Evolutionary conservation across 1,140 invertebrate genomes (phyloP).

Genomic region (Bombus cullumanus): DNA sequence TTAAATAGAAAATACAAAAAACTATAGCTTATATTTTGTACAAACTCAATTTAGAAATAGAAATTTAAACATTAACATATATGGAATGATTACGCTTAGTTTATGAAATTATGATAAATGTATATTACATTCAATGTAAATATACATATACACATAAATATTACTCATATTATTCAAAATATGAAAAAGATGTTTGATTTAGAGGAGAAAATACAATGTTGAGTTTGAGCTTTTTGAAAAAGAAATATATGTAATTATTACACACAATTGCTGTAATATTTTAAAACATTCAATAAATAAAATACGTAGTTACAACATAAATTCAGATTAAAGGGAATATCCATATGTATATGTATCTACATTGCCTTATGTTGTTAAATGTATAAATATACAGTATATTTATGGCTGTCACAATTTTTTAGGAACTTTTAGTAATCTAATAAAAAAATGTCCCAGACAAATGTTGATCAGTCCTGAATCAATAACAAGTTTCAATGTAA

Average conservation of each 20-base stretch:
- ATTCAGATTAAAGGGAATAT: not conserved
- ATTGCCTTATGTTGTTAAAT: not conserved
- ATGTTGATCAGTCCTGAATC: too few species aligned
- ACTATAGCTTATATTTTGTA: constrained; percentile 15
- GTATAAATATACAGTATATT: too few species aligned
- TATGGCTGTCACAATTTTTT: too few species aligned
- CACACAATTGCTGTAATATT: not conserved
- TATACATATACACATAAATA: constrained; percentile 3
- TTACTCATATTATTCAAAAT: not conserved
- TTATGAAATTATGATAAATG: constrained; percentile 27
- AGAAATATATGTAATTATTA: not conserved
- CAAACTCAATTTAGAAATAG: constrained; percentile 4
- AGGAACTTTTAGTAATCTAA: too few species aligned
- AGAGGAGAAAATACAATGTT: not conserved
- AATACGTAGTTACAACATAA: not conserved
- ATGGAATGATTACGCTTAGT: constrained; percentile 4
- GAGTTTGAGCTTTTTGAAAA: not conserved
- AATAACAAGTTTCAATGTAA: too few species aligned
- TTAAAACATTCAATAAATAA: not conserved
- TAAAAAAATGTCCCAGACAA: too few species aligned
- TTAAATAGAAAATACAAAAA: constrained; percentile 7
- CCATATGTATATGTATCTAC: not conserved
- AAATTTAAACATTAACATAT: constrained; percentile 13
- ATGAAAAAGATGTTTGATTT: not conserved
- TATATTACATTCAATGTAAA: constrained; percentile 19